A percentile compares a stretch with the other conserved stretches of the same genome.
These are phyloP conservation scores for Atrina japonica DNA, from an alignment of 2,888 invertebrate species.

Conservation along the genomic window DNA sequence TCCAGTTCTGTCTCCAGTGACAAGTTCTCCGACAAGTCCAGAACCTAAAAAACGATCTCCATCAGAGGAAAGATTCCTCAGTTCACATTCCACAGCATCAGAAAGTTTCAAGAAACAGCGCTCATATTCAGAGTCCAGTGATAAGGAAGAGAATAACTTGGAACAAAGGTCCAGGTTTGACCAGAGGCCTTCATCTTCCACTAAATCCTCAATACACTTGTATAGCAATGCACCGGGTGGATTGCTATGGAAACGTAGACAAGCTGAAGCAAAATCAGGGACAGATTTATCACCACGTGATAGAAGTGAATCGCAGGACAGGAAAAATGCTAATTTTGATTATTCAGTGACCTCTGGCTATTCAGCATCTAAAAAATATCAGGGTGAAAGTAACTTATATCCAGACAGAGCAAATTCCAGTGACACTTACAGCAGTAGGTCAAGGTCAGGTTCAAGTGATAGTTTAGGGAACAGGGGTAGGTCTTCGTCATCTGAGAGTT, in stretches of 20 bases:
- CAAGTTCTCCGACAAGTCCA: slow-evolving; percentile 52
- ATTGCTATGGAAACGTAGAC: slow-evolving; percentile 64
- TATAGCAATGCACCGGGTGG: slow-evolving; percentile 60
- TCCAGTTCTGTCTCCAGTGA: slow-evolving; percentile 65
- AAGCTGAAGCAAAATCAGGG: slow-evolving; percentile 34
- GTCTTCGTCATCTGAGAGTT: slow-evolving; percentile 37
- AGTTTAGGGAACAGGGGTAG: slow-evolving; percentile 20
- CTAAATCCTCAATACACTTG: slow-evolving; percentile 42
- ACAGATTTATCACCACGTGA: slow-evolving; percentile 4
- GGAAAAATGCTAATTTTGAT: slow-evolving; percentile 4
- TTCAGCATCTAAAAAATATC: not conserved
- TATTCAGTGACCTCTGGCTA: slow-evolving; percentile 13
- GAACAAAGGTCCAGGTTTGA: slow-evolving; percentile 49
- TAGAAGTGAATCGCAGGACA: slow-evolving; percentile 1
- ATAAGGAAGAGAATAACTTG: slow-evolving; percentile 25
- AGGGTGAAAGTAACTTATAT: slow-evolving; percentile 6
- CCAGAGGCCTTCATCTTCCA: slow-evolving; percentile 49
- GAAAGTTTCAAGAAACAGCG: slow-evolving; percentile 15
- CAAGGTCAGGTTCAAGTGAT: slow-evolving; percentile 35
- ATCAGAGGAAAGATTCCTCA: slow-evolving; percentile 28
- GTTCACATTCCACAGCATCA: slow-evolving; percentile 30
- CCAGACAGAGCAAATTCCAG: slow-evolving; percentile 14
- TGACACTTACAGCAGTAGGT: slow-evolving; percentile 28
- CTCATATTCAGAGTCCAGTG: slow-evolving; percentile 26
- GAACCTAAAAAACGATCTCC: slow-evolving; percentile 48